A percentile compares a stretch with the other conserved stretches of the same genome.
Conservation (phyloP, 2,113 vertebrate genomes). For the Glaucidium brasilianum region DNA sequence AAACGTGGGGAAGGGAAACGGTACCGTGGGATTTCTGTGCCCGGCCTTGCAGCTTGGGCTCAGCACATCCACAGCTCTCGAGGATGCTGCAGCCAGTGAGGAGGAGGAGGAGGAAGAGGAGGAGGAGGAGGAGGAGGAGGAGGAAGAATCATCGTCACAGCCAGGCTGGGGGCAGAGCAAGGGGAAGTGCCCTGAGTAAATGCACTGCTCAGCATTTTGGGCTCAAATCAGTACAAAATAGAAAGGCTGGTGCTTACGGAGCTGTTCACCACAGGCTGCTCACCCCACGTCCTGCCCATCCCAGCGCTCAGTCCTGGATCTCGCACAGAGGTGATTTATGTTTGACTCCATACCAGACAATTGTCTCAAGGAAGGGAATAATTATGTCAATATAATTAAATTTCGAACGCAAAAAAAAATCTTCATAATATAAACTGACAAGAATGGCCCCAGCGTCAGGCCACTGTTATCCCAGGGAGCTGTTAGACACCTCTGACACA, state of each 20-base stretch:
- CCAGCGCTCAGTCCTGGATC: neutral
- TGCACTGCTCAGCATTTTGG: neutral
- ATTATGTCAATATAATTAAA: constrained; percentile 47
- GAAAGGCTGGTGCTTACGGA: fast-evolving
- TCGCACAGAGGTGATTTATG: fast-evolving
- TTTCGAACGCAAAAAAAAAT: neutral
- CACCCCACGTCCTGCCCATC: neutral
- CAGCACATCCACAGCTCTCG: fast-evolving
- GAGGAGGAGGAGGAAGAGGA: neutral
- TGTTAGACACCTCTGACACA: neutral
- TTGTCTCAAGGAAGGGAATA: constrained; percentile 6
- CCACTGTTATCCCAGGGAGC: neutral
- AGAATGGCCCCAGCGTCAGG: neutral
- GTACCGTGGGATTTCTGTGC: fast-evolving
- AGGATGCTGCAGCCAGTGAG: neutral
- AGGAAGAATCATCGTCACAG: fast-evolving
- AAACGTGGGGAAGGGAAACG: neutral
- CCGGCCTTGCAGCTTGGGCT: neutral
- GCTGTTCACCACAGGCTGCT: neutral
- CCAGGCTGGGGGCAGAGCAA: neutral
- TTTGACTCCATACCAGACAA: neutral
- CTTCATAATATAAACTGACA: neutral
- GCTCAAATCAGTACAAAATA: neutral
- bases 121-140: neutral
- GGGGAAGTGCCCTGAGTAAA: neutral